Evolutionary conservation across 2,113 vertebrate species (phyloP), one percentile per base, ranked within the genome.

Genomic region (Hemicordylus capensis): DNA sequence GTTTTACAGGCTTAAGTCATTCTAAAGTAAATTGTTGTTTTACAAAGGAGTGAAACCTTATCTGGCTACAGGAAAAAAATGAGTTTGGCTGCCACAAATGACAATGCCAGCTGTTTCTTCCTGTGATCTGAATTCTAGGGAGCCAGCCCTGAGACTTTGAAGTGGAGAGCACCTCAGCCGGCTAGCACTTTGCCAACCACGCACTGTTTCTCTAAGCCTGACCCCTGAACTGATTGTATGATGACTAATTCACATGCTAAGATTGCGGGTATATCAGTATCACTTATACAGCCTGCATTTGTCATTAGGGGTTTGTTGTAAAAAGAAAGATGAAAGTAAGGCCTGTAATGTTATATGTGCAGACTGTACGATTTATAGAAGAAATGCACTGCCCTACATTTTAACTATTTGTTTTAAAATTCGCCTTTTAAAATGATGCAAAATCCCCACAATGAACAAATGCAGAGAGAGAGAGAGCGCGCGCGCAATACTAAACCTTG

Each of bases 271-370:
- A 94, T 96, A 96, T 97, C 97, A 90, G 95, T 96, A 97, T 97
- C 96, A 97, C 97, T 96, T 80, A 97, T 96, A 95, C 95, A 89
- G 96, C 97, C 98, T 99, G 98, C 95, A 70, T 98, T 98, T 97
- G 96, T 97, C 98, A 98, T 99, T 98, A 99, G 94, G 96, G 94
- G 96, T 95, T 96, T 96, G 96, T 97, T 97, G 96, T 95, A 96
- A 96, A 97, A 96, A 91, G 92, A 95, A 95, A 97, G 96, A 98
- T 98, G 96, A 97, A 97, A 96, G 96, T 92, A 94, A 94, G 94
- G 95, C 82, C 93, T 90, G 95, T 97, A 97, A 97, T 94, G 93
- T 93, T 96, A 97, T 95, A 95, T 93, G 89, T 87, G 92, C 82
- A 93, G 93, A 95, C 94, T 92, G 95, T 76, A 91, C 76, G 83